Base-by-base conservation (phyloP, 1,140 invertebrate genomes). In the Caenorhabditis elegans region DNA sequence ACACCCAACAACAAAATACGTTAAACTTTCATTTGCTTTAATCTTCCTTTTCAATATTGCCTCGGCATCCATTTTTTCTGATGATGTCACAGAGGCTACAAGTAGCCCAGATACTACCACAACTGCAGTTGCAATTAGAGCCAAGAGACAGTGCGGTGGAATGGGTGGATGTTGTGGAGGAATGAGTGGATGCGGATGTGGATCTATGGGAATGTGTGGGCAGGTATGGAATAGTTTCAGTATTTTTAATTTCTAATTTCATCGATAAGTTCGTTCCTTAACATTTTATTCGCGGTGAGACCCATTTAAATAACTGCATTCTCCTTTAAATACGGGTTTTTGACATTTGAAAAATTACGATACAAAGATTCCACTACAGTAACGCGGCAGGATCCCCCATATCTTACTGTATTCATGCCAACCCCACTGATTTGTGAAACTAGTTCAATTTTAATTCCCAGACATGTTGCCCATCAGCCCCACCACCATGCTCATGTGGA, bases 181-280 rank as follows among this genome's bases (percentile, higher is more conserved):
- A 70, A 70, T 70, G 60, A 70, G 60, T 70, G 60, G 60, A 11
- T 70, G 60, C 43, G 60, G 60, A 39, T 70, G 60, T 39, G 60
- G 60, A 70, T 70, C 60, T 11, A 70, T 70, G 60, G 60, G 60
- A 70, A 70, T 70, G 60, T 70, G 60, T 70, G 60, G 60, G 39
- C 60, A 70, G 60, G 60, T 70, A 17, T 19, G 34, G 10, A 39
- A 22, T 34, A 2, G 6, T 60, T 11, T 34, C 26, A 31, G 19
- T 0, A 34, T 0, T 15, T 43, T 5, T 8, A 43, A 43, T 43
- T 43, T 43, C 15, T 43, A 43, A 43, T 43, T 43, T 15, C 6
- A 15, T 5, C 15, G 39, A 8, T 43, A 8, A 5, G 6, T 43
- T 43, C 39, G 39, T 8, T 5, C 15, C 5, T 8, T 43, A 43